Conservation (phyloP, 2,888 invertebrate genomes). For the Machimus rusticus region DNA sequence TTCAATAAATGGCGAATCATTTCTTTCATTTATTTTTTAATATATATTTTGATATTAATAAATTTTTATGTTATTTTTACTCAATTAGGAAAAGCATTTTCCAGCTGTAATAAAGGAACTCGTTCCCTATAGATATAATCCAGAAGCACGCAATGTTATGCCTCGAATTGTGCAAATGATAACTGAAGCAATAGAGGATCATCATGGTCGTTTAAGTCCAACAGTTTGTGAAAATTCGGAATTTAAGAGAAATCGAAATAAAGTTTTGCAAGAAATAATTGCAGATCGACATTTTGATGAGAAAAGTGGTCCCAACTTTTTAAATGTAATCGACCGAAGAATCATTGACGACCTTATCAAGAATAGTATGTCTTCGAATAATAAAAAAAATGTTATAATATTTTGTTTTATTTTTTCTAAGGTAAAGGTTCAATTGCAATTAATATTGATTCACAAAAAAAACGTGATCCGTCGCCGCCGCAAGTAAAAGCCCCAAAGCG, state of each 20-base stretch:
- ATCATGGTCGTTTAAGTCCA: constrained; percentile 75
- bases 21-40: background rate
- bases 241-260: constrained; percentile 72
- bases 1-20: background rate
- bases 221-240: constrained; percentile 72
- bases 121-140: constrained; percentile 69
- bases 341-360: constrained; percentile 51
- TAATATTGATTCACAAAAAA: constrained; percentile 49
- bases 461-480: constrained; percentile 66
- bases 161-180: constrained; percentile 65
- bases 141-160: constrained; percentile 66
- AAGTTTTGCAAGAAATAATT: constrained; percentile 71
- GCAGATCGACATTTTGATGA: constrained; percentile 74
- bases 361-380: constrained; percentile 39
- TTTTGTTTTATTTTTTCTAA: constrained; percentile 45
- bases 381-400: background rate
- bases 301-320: constrained; percentile 66
- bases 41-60: background rate
- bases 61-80: background rate
- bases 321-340: constrained; percentile 63
- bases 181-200: constrained; percentile 76
- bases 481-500: constrained; percentile 64
- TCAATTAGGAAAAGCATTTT: constrained; percentile 60
- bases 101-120: constrained; percentile 69
- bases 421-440: constrained; percentile 39